Base-by-base conservation (phyloP, 2,797 vertebrate species). In the Urophycis tenuis region DNA sequence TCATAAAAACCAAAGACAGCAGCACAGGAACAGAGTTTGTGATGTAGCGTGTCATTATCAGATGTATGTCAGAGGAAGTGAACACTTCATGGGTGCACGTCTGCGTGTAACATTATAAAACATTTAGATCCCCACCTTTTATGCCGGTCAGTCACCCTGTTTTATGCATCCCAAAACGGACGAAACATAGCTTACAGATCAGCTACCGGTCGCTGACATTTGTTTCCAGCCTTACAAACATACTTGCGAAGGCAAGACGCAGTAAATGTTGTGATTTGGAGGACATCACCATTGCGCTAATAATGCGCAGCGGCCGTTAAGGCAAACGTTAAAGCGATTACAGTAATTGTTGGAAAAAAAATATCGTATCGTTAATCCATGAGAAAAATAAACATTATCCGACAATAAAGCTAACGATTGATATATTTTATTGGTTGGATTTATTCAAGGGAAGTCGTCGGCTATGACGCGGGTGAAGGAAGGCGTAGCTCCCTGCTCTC, bases 401-500 rank as follows among this genome's bases (percentile, higher is more conserved):
- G 11, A 35, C 9, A 1, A 70, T 25, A 70, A 17, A 31, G 29
- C 29, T 11, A 14, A 30, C 67, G 15, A 30, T 32, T 8, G 14
- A 25, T 17, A 49, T 1, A 0, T 64, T 29, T 0, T 22, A 3
- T 15, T 17, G 15, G 35, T 73, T 70, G 33, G 3, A 17, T 25
- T 60, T 60, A 6, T 60, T 25, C 22, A 14, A 75, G 72, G 87
- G 88, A 90, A 90, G 83, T 89, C 64, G 85, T 87, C 79, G 33
- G 0, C 82, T 32, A 8, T 90, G 89, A 92, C 93, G 93, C 85
- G 71, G 34, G 72, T 73, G 78, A 75, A 75, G 86, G 92, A 92
- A 92, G 92, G 91, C 91, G 91, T 88, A 78, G 92, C 86, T 75
- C 81, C 6, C 85, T 87, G 84, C 87, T 88, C 80, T 90, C 34